These are phyloP conservation scores for Drosophila hydei DNA, from an alignment of 1,140 invertebrate species.

Conservation along the genomic window DNA sequence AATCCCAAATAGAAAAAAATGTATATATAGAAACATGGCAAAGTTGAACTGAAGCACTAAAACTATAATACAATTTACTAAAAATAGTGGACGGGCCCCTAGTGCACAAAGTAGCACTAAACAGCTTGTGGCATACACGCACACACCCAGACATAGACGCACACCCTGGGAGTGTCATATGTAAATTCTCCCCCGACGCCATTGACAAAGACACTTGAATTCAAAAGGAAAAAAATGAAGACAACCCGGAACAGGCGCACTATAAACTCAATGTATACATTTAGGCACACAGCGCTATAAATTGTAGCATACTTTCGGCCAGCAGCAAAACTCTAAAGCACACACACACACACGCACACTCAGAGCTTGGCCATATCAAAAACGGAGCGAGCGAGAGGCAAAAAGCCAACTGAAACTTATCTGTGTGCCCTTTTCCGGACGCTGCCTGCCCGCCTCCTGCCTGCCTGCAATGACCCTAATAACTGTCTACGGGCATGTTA, in stretches of 20 bases:
- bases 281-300: constrained; percentile 71
- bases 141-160: constrained; percentile 16
- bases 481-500: constrained; percentile 81
- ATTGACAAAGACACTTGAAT: constrained; percentile 77
- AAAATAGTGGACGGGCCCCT: constrained; percentile 68
- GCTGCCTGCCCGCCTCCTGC: constrained; percentile 22
- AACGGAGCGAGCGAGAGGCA: constrained; percentile 8
- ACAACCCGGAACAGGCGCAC: constrained; percentile 50
- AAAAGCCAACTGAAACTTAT: constrained; percentile 42
- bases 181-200: constrained; percentile 79
- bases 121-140: constrained; percentile 52
- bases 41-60: constrained; percentile 67
- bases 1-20: constrained; percentile 12
- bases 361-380: constrained; percentile 23
- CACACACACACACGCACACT: constrained; percentile 35
- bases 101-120: constrained; percentile 74
- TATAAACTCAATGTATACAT: constrained; percentile 78
- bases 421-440: constrained; percentile 36
- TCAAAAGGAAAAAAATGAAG: constrained; percentile 34
- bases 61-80: constrained; percentile 82
- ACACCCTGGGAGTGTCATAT: constrained; percentile 70
- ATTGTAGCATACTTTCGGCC: constrained; percentile 70
- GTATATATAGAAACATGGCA: constrained; percentile 1
- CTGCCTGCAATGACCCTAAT: constrained; percentile 70
- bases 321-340: constrained; percentile 68